phyloP scores from a whole-genome alignment of 2,888 invertebrate genomes.

The Caenorhabditis parvicauda region DNA sequence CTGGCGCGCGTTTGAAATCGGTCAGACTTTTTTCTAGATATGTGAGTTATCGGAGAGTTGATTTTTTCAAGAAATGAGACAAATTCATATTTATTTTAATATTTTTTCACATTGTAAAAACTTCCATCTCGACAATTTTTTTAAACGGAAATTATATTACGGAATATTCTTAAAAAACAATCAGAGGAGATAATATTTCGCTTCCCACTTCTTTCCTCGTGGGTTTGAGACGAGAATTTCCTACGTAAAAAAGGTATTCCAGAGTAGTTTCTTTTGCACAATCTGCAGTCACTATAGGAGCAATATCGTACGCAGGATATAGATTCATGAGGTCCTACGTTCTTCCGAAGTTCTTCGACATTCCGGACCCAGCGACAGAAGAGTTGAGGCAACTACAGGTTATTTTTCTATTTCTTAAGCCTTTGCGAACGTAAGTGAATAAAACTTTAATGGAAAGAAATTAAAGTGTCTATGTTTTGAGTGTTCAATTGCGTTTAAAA shows the following conservation, averaged over 20 bases:
- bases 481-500: background rate
- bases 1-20: no score
- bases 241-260: background rate
- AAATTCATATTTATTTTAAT: no score
- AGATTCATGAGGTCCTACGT: slow-evolving; percentile 54
- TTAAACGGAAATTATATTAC: background rate
- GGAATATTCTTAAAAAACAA: background rate
- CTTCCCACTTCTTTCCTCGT: background rate
- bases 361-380: slow-evolving; percentile 55
- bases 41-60: no score
- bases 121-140: no score
- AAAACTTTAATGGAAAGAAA: no score
- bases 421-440: no score
- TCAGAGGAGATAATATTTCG: background rate
- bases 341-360: slow-evolving; percentile 57
- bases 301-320: slow-evolving; percentile 56
- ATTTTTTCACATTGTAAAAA: no score
- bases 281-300: slow-evolving; percentile 50
- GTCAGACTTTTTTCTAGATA: no score
- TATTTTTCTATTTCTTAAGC: no score
- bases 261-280: slow-evolving; percentile 41
- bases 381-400: slow-evolving; percentile 42
- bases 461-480: background rate
- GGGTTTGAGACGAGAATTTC: background rate
- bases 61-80: no score